phyloP scores from a whole-genome alignment of 2,888 invertebrate genomes.

The Theretra japonica region DNA sequence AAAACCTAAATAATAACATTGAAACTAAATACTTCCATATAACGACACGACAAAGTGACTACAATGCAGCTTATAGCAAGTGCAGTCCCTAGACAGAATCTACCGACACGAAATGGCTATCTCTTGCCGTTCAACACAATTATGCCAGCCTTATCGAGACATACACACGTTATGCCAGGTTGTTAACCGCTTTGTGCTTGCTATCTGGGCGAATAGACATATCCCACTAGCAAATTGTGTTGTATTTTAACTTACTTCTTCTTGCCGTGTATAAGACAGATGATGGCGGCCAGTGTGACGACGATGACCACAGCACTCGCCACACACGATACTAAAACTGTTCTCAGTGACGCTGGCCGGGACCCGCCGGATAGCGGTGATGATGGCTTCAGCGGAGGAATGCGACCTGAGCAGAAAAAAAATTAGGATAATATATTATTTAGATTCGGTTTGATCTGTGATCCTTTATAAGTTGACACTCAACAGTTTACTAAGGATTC shows the following conservation, averaged over 20 bases:
- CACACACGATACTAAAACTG: conserved; percentile 71
- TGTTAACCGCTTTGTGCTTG: too few relatives aligned
- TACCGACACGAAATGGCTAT: too few relatives aligned
- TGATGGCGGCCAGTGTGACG: conserved; percentile 68
- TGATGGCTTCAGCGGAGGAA: conserved; percentile 69
- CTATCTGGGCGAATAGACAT: too few relatives aligned
- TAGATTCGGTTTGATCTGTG: not conserved
- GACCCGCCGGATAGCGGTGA: conserved; percentile 68
- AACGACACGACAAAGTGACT: not conserved
- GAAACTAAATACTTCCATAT: too few relatives aligned
- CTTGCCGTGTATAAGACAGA: conserved; percentile 74
- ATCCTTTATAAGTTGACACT: too few relatives aligned
- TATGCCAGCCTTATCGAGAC: not conserved
- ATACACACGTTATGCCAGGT: too few relatives aligned
- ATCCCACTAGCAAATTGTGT: not conserved
- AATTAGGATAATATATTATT: too few relatives aligned
- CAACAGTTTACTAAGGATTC: too few relatives aligned
- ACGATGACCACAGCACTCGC: conserved; percentile 72
- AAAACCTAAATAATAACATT: too few relatives aligned
- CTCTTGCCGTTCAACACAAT: too few relatives aligned
- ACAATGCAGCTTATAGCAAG: too few relatives aligned
- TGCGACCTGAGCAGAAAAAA: conserved; percentile 64
- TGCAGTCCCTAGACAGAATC: too few relatives aligned
- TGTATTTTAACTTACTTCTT: conserved; percentile 58
- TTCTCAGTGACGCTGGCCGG: conserved; percentile 62